Conservation (phyloP, 2,113 vertebrate genomes). For the Struthidea cinerea region DNA sequence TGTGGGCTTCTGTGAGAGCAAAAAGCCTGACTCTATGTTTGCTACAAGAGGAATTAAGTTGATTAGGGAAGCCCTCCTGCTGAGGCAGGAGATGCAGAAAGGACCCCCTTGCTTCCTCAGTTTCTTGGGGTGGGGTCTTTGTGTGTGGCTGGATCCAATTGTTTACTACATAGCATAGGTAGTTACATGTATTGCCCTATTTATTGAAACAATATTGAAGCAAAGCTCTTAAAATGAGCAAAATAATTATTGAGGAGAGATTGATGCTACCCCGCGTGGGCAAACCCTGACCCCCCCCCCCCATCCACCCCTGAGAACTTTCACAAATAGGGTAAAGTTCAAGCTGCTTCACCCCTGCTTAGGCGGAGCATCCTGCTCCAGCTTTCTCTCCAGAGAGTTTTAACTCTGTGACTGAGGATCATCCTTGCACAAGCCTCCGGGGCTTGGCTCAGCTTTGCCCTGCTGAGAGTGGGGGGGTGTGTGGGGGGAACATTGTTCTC, state of each 20-base stretch:
- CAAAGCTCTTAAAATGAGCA: not conserved
- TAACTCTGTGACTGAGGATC: not conserved
- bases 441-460: not conserved
- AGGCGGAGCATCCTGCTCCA: not conserved
- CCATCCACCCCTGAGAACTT: not conserved
- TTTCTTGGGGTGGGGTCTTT: not conserved
- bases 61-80: not conserved
- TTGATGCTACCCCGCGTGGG: not conserved
- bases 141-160: not conserved
- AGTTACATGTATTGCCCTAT: not conserved
- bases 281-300: not conserved
- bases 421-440: accelerated
- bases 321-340: not conserved
- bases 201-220: not conserved
- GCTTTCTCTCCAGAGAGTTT: not conserved
- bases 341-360: too few relatives aligned
- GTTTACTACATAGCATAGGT: not conserved
- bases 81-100: not conserved
- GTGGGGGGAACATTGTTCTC: accelerated
- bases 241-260: not conserved
- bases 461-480: accelerated
- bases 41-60: not conserved
- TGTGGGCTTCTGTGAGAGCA: not conserved
- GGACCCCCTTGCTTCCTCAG: accelerated
- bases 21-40: not conserved